Conservation (phyloP, 2,113 vertebrate species). For the Hiodon tergisus region DNA sequence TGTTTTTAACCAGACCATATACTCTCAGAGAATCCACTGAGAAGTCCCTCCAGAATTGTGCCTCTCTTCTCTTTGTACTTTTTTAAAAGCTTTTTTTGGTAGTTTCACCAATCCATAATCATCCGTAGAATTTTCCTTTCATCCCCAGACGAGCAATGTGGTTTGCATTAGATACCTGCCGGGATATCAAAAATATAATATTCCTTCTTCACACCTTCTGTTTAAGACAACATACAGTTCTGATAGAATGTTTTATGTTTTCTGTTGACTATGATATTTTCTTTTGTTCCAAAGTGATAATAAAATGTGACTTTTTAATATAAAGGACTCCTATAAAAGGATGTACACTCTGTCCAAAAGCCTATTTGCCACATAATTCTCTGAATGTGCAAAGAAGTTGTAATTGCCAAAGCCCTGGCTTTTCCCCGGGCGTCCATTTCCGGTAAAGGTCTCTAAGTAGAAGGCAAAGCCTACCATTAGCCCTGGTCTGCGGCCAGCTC, state of each 20-base stretch:
- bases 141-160: too few relatives aligned
- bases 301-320: not conserved
- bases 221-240: too few relatives aligned
- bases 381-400: conserved; percentile 17
- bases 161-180: too few relatives aligned
- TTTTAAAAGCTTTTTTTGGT: too few relatives aligned
- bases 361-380: not conserved
- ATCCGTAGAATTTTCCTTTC: too few relatives aligned
- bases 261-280: too few relatives aligned
- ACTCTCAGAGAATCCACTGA: conserved; percentile 27
- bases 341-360: not conserved
- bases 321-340: not conserved
- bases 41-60: not conserved
- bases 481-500: conserved; percentile 46
- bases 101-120: too few relatives aligned
- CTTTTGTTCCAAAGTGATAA: too few relatives aligned
- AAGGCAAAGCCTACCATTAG: conserved; percentile 62
- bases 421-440: conserved; percentile 53
- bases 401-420: conserved; percentile 44
- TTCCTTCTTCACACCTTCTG: too few relatives aligned
- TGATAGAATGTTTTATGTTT: too few relatives aligned
- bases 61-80: too few relatives aligned
- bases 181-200: too few relatives aligned
- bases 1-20: conserved; percentile 22
- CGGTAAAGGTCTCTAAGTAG: conserved; percentile 47